A percentile compares a stretch with the other conserved stretches of the same genome.
Evolutionary conservation across 2,113 vertebrate genomes (phyloP).

Genomic region (Rhadina sibilatrix): DNA sequence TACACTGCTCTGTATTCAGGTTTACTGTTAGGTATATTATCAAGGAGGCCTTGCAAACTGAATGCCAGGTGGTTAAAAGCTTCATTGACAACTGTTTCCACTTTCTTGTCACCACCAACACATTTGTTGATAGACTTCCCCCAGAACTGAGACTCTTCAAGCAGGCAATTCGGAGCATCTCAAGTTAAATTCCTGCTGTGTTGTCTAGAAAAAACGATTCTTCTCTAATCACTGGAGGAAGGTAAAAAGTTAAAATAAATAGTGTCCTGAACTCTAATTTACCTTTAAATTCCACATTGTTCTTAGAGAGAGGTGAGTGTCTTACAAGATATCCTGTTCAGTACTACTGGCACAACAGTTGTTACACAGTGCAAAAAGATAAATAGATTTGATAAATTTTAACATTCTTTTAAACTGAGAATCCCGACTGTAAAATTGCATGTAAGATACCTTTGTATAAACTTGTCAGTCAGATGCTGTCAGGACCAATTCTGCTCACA

Average conservation of each 20-base stretch:
- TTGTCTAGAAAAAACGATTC: not conserved
- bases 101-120: not conserved
- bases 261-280: not conserved
- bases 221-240: not conserved
- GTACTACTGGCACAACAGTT: not conserved
- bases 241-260: not conserved
- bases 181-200: not conserved
- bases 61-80: not conserved
- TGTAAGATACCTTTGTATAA: not conserved
- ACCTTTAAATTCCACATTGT: not conserved
- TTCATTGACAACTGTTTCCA: not conserved
- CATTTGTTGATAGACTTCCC: not conserved
- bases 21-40: not conserved
- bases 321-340: not conserved
- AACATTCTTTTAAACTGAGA: not conserved
- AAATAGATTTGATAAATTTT: not conserved
- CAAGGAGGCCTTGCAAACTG: not conserved
- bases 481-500: not conserved
- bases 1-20: not conserved
- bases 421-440: not conserved
- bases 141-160: not conserved
- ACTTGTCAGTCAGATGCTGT: not conserved
- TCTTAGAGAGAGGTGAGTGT: not conserved
- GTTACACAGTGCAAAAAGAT: not conserved
- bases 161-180: not conserved